Percentiles rank a stretch among this genome's conserved stretches.
Conservation (phyloP, 2,113 vertebrate genomes). For the Rhodinocichla rosea region DNA sequence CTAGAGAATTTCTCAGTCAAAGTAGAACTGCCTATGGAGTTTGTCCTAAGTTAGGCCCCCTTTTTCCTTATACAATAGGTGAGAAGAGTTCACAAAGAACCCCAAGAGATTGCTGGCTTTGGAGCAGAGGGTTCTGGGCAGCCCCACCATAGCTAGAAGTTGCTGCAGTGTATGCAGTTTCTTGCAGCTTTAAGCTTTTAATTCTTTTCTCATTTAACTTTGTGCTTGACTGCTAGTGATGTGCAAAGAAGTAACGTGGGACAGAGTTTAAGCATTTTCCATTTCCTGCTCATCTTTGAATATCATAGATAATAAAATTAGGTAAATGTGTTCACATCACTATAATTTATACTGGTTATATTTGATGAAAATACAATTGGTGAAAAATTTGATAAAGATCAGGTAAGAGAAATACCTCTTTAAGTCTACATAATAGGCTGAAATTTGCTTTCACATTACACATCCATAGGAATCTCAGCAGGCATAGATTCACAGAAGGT, state of each 20-base stretch:
- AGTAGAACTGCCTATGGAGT: not conserved
- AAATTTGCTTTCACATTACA: not conserved
- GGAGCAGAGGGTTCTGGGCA: not conserved
- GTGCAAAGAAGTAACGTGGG: not conserved
- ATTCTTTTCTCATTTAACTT: not conserved
- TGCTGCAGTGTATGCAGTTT: not conserved
- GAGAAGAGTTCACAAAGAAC: not conserved
- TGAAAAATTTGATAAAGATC: not conserved
- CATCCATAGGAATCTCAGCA: not conserved
- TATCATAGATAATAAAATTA: not conserved
- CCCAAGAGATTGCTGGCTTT: not conserved
- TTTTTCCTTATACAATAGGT: not conserved
- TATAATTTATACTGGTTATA: not conserved
- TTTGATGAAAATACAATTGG: not conserved
- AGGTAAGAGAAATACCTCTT: not conserved
- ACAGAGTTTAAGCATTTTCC: not conserved
- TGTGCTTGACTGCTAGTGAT: accelerated
- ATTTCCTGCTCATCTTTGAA: not conserved
- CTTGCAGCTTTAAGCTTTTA: not conserved
- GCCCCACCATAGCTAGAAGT: not conserved
- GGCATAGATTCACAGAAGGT: not conserved
- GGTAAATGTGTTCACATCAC: not conserved
- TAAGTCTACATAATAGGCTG: not conserved
- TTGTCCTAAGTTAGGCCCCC: not conserved
- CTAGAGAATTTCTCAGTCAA: not conserved